Conservation (phyloP, 2,888 invertebrate genomes). For the Tetragonula carbonaria region DNA sequence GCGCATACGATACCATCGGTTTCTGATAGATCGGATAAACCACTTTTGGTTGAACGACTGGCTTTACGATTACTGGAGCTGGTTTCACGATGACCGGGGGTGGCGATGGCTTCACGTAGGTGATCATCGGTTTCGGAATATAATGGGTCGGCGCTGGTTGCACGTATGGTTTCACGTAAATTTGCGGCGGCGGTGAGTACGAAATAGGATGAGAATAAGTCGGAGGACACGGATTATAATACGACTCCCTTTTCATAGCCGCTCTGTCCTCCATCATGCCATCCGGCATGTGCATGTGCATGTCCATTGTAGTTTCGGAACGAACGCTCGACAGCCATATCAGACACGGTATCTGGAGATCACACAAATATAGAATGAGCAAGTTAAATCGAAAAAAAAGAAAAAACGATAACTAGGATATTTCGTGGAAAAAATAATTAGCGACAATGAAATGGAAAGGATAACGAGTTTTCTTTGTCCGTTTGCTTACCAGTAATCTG, state of each 20-base stretch:
- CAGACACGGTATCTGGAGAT: conserved; percentile 74
- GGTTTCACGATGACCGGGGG: conserved; percentile 29
- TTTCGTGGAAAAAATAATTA: too few relatives aligned
- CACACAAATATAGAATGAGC: conserved; percentile 4
- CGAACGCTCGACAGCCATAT: conserved; percentile 78
- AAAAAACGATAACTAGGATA: neutral
- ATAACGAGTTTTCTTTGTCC: neutral
- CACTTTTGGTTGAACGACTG: conserved; percentile 57
- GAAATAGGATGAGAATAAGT: conserved; percentile 63
- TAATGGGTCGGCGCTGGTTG: conserved; percentile 66
- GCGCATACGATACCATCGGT: conserved; percentile 58
- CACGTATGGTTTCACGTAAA: conserved; percentile 69
- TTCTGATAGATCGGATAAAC: conserved; percentile 66
- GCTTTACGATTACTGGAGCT: conserved; percentile 54
- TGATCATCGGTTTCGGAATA: conserved; percentile 68
- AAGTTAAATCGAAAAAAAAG: neutral
- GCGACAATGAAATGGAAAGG: neutral
- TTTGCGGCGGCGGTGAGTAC: conserved; percentile 64
- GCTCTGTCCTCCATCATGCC: conserved; percentile 58
- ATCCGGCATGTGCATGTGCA: conserved; percentile 67
- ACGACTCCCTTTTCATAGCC: conserved; percentile 76
- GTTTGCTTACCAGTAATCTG: conserved; percentile 71
- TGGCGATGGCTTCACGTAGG: conserved; percentile 69
- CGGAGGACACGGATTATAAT: conserved; percentile 78
- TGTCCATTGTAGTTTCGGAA: conserved; percentile 65